Conservation (phyloP, 2,888 invertebrate species). For the Cyclophora albipunctata region DNA sequence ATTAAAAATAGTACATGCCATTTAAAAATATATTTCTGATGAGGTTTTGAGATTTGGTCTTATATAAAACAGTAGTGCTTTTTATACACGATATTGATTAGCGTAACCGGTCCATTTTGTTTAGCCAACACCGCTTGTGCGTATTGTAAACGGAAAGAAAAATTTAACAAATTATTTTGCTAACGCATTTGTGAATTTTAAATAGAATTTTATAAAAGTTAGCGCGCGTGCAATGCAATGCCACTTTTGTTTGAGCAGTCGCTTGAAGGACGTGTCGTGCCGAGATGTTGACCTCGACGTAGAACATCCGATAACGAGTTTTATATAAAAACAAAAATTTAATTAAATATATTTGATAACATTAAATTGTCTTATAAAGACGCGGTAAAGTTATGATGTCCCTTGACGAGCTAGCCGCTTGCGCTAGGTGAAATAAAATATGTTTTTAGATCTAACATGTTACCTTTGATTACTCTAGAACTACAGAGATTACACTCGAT, state of each 20-base stretch:
- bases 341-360: constrained; percentile 40
- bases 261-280: constrained; percentile 55
- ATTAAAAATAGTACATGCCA: constrained; percentile 55
- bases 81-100: constrained; percentile 63
- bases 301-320: constrained; percentile 40
- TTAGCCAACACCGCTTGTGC: constrained; percentile 71
- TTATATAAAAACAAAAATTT: constrained; percentile 40
- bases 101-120: constrained; percentile 73
- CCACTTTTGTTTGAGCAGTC: constrained; percentile 42
- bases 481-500: constrained; percentile 46
- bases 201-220: constrained; percentile 46
- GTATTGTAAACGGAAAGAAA: constrained; percentile 32
- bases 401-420: constrained; percentile 41
- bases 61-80: constrained; percentile 72
- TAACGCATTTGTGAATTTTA: constrained; percentile 55
- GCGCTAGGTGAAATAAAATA: constrained; percentile 38
- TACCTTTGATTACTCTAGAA: constrained; percentile 38
- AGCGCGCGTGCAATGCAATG: constrained; percentile 29
- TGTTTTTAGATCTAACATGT: constrained; percentile 46
- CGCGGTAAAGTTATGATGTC: constrained; percentile 38
- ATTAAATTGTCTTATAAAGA: constrained; percentile 54
- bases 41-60: constrained; percentile 65
- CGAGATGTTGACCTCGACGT: constrained; percentile 29
- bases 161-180: constrained; percentile 66
- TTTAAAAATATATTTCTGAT: constrained; percentile 70